These are phyloP conservation scores for Bubo scandiacus DNA, from an alignment of 2,113 vertebrate genomes.

Conservation along the genomic window DNA sequence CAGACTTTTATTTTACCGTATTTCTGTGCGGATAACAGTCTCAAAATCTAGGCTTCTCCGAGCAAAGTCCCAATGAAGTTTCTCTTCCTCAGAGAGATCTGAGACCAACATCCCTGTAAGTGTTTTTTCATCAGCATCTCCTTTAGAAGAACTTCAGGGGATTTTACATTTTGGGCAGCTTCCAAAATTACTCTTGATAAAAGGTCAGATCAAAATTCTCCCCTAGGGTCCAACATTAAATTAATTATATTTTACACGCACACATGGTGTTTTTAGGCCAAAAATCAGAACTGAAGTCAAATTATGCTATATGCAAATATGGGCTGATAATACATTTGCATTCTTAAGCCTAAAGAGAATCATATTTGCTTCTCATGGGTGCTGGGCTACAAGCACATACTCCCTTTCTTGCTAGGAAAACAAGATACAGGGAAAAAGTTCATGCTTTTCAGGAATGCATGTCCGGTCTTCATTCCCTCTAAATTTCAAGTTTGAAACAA, in stretches of 20 bases:
- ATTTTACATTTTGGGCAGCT: conserved; percentile 42
- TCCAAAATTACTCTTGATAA: conserved; percentile 40
- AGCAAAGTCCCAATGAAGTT: conserved; percentile 34
- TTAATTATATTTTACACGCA: conserved; percentile 60
- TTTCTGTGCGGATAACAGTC: not conserved
- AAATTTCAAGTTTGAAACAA: not conserved
- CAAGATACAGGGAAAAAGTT: not conserved
- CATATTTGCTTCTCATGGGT: not conserved
- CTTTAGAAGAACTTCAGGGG: conserved; percentile 42
- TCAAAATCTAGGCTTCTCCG: not conserved
- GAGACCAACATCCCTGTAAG: not conserved
- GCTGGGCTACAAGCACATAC: not conserved
- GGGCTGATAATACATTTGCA: not conserved
- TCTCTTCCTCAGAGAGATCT: not conserved
- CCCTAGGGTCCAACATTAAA: conserved; percentile 30
- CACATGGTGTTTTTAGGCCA: conserved; percentile 22
- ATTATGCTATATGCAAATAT: conserved; percentile 22
- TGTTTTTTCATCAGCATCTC: conserved; percentile 46
- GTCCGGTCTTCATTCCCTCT: not conserved
- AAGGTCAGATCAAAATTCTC: conserved; percentile 58
- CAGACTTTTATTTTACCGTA: not conserved
- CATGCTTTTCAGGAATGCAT: not conserved
- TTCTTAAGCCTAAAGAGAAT: not conserved
- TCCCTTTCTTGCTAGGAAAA: not conserved
- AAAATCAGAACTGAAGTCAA: conserved; percentile 15